These are phyloP conservation scores for Galagoides demidoff DNA, from an alignment of 2,797 vertebrate species.

Conservation along the genomic window DNA sequence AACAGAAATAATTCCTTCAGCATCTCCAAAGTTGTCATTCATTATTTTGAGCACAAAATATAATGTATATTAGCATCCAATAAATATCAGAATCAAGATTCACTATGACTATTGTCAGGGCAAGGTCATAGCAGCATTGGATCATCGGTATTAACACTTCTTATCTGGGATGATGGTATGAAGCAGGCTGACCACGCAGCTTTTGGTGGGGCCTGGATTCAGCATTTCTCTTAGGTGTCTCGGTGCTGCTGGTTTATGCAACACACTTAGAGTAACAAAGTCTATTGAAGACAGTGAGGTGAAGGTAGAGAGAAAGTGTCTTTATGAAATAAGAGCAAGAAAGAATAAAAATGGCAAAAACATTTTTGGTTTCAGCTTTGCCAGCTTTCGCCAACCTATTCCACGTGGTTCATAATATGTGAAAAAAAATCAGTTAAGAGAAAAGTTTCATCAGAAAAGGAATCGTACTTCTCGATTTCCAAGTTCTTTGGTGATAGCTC, in stretches of 20 bases:
- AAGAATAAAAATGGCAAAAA: background rate
- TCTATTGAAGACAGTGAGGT: background rate
- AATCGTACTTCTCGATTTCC: background rate
- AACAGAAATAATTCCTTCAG: background rate
- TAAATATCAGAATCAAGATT: background rate
- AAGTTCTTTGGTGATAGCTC: background rate
- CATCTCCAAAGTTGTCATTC: background rate
- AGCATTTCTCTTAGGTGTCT: background rate
- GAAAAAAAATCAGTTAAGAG: slow-evolving; percentile 44
- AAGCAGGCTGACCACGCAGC: background rate
- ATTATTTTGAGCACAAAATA: background rate
- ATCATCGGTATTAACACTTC: background rate
- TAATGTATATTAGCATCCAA: background rate
- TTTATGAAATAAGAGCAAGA: background rate
- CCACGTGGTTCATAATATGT: background rate
- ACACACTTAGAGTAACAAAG: background rate
- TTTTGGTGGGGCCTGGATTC: background rate
- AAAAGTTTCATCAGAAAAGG: background rate
- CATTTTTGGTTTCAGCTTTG: background rate
- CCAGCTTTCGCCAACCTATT: background rate
- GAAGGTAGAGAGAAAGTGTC: background rate
- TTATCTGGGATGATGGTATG: background rate
- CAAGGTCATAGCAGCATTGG: background rate
- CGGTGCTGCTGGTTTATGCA: background rate
- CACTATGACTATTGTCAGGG: background rate